Conservation (phyloP, 2,888 invertebrate species). For the Germaria angustata region DNA sequence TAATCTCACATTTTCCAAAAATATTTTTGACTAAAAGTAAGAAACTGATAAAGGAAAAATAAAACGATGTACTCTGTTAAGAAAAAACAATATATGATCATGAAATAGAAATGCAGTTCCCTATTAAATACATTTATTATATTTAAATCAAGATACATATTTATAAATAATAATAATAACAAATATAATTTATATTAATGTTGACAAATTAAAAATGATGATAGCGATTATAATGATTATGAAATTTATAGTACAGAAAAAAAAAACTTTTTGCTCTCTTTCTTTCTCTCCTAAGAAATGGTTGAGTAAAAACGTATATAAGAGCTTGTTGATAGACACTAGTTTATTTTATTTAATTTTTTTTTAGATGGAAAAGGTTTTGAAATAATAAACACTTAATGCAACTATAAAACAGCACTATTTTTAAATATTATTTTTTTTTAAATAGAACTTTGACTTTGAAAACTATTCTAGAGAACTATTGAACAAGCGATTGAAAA, state of each 20-base stretch:
- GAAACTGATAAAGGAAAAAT: constrained; percentile 11
- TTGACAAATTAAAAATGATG: constrained; percentile 40
- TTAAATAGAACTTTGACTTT: background rate
- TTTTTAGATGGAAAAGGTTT: background rate
- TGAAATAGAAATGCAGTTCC: constrained; percentile 60
- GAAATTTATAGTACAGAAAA: constrained; percentile 21
- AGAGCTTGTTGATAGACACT: constrained; percentile 32
- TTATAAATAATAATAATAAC: constrained; percentile 36
- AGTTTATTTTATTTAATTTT: constrained; percentile 10
- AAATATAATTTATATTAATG: constrained; percentile 49
- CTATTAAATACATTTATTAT: constrained; percentile 52
- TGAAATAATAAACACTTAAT: constrained; percentile 20
- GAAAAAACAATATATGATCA: constrained; percentile 49
- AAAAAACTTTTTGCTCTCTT: constrained; percentile 31
- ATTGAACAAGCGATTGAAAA: too few species aligned
- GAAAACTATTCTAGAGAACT: background rate
- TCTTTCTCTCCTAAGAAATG: constrained; percentile 10
- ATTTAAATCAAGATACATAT: constrained; percentile 39
- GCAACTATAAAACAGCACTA: constrained; percentile 2
- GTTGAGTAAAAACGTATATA: constrained; percentile 39
- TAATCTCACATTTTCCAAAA: constrained; percentile 6
- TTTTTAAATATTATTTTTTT: background rate
- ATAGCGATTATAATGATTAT: constrained; percentile 22
- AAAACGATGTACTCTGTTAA: constrained; percentile 47
- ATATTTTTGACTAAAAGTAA: background rate